Base-by-base conservation (phyloP, 2,113 vertebrate species). In the Pholis gunnellus region DNA sequence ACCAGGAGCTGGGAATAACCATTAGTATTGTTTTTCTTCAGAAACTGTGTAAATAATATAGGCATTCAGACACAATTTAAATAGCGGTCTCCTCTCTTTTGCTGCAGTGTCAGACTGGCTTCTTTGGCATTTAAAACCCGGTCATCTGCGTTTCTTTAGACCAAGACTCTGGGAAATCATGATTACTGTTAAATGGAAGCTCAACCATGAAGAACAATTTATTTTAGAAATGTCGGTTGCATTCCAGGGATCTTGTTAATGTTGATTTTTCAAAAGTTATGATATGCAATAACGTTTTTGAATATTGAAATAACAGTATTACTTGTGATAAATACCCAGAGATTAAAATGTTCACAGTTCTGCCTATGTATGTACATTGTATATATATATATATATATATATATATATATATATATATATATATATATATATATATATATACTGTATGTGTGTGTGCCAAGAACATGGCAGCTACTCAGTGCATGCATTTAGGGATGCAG, bases 81-180 rank as follows among this genome's bases (percentile, higher is more conserved):
- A 44, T n/a, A 40, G n/a, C 29, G 0, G 40, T 56, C 70, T 69
- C 40, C 56, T 56, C 59, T 60, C 61, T 75, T 75, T 61, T 75
- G 29, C 48, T 25, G 60, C 38, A 52, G 25, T 42, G 46, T 78
- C 70, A 48, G 20, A 38, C 22, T 20, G 56, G 40, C 50, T 81
- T 70, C 68, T 13, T 79, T 66, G 57, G 31, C 57, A 79, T 57
- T 74, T 38, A 29, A 56, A 79, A 52, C 38, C 25, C 54, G 36
- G 48, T 80, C 71, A 67, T 78, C 57, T 70, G 22, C 2, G 1
- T 20, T 54, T 38, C 40, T 50, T 38, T 46, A 70, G 67, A 83
- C 73, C 50, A 84, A 88, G 34, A 57, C 70, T 72, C 9, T 40
- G 64, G 83, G 85, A 85, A 71, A 87, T 83, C 74, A 79, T 82